Evolutionary conservation across 2,888 invertebrate genomes (phyloP).

Genomic region (Orchesellides sinensis): DNA sequence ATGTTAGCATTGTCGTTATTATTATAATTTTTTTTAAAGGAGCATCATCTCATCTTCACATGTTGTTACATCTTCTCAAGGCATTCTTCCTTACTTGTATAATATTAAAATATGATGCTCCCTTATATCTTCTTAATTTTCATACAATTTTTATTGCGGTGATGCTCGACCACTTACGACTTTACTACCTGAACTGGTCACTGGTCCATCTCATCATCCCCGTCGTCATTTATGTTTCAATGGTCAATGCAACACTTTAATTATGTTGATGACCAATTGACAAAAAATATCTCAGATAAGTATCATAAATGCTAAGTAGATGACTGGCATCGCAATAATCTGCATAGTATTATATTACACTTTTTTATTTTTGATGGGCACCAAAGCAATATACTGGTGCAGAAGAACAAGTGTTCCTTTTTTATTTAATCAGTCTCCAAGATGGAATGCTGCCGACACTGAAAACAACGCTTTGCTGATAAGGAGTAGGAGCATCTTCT

Average conservation of each 20-base stretch:
- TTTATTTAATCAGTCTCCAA: constrained; percentile 36
- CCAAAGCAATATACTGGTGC: constrained; percentile 46
- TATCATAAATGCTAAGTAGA: constrained; percentile 50
- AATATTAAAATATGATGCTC: too few species aligned
- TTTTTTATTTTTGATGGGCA: constrained; percentile 44
- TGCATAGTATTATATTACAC: constrained; percentile 17
- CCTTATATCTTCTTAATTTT: constrained; percentile 21
- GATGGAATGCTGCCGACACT: constrained; percentile 58
- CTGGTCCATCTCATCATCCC: constrained; percentile 34
- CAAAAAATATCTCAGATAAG: constrained; percentile 41
- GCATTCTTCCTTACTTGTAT: constrained; percentile 47
- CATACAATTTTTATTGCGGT: constrained; percentile 43
- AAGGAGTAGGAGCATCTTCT: background rate
- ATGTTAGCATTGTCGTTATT: background rate
- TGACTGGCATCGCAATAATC: background rate
- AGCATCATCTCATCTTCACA: constrained; percentile 24
- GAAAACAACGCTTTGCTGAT: constrained; percentile 11
- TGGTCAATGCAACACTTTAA: constrained; percentile 47
- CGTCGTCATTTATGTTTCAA: background rate
- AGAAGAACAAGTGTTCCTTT: background rate
- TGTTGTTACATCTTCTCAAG: constrained; percentile 37
- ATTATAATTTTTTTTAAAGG: constrained; percentile 35
- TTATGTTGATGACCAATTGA: constrained; percentile 49
- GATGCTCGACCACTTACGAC: too few species aligned
- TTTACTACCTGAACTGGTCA: constrained; percentile 21